Evolutionary conservation across 2,113 vertebrate species (phyloP).

Genomic region (Megaceryle torquata): DNA sequence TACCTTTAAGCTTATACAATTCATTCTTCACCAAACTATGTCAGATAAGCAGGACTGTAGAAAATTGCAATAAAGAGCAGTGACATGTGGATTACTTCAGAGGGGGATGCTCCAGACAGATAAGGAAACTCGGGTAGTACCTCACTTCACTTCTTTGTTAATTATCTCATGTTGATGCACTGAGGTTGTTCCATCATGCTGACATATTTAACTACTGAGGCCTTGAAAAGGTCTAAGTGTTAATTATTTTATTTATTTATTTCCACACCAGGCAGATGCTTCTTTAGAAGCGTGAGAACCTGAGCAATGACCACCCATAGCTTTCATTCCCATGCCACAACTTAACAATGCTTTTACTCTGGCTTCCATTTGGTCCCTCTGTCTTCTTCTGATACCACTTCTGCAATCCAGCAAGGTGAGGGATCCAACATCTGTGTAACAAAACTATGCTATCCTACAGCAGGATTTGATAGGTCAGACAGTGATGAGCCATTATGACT

Average conservation of each 20-base stretch:
- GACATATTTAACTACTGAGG: neutral
- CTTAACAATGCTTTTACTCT: neutral
- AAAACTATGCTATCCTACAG: neutral
- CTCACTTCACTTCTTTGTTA: neutral
- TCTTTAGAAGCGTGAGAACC: neutral
- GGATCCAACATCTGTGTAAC: neutral
- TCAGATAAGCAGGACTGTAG: neutral
- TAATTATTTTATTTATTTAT: neutral
- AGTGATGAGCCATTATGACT: neutral
- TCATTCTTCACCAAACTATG: neutral
- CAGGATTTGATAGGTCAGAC: neutral
- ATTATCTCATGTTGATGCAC: neutral
- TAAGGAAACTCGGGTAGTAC: neutral
- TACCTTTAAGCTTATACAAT: too few relatives aligned
- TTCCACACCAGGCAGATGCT: neutral
- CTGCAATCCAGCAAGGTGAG: neutral
- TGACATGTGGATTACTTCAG: neutral
- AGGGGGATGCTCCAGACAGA: neutral
- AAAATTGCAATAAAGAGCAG: neutral
- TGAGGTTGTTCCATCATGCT: neutral
- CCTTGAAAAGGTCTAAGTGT: neutral
- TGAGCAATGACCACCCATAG: neutral
- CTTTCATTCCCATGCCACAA: neutral
- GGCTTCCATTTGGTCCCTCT: neutral
- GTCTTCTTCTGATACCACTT: neutral